Percentiles rank a stretch among this genome's conserved stretches.
phyloP scores from a whole-genome alignment of 2,888 invertebrate genomes.

The Syrphus vitripennis region DNA sequence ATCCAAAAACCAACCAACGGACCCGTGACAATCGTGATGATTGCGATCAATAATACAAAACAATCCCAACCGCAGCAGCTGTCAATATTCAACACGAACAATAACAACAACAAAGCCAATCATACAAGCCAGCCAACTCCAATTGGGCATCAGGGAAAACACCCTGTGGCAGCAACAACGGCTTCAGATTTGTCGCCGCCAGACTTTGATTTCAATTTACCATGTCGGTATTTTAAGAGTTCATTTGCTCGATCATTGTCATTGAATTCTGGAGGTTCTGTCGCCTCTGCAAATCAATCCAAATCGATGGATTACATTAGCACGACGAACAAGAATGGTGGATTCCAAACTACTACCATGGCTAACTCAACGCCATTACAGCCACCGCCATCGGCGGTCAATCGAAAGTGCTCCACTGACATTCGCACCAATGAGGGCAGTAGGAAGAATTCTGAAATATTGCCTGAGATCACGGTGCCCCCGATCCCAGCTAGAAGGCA shows the following conservation, averaged over 20 bases:
- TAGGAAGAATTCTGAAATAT: conserved; percentile 47
- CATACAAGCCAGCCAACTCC: background rate
- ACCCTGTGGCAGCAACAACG: background rate
- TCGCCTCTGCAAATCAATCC: conserved; percentile 74
- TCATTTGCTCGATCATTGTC: conserved; percentile 83
- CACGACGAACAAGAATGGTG: conserved; percentile 30
- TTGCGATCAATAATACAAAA: conserved; percentile 39
- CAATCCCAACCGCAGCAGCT: conserved; percentile 31
- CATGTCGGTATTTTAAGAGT: conserved; percentile 83
- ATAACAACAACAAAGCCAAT: background rate
- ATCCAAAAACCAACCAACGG: conserved; percentile 18
- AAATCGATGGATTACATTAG: conserved; percentile 80
- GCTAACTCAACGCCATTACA: background rate
- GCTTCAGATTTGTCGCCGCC: conserved; percentile 73
- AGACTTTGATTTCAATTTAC: conserved; percentile 80
- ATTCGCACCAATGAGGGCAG: conserved; percentile 25
- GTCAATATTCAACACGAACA: conserved; percentile 5
- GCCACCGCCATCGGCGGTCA: background rate
- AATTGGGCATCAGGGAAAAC: background rate
- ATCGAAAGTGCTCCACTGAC: conserved; percentile 66
- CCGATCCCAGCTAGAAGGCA: conserved; percentile 73
- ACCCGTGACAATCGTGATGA: conserved; percentile 55
- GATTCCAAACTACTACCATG: conserved; percentile 14
- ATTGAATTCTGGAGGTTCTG: conserved; percentile 73
- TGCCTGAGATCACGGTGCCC: conserved; percentile 75